These are phyloP conservation scores for Lophius americanus DNA, from an alignment of 2,797 vertebrate species.

Conservation along the genomic window DNA sequence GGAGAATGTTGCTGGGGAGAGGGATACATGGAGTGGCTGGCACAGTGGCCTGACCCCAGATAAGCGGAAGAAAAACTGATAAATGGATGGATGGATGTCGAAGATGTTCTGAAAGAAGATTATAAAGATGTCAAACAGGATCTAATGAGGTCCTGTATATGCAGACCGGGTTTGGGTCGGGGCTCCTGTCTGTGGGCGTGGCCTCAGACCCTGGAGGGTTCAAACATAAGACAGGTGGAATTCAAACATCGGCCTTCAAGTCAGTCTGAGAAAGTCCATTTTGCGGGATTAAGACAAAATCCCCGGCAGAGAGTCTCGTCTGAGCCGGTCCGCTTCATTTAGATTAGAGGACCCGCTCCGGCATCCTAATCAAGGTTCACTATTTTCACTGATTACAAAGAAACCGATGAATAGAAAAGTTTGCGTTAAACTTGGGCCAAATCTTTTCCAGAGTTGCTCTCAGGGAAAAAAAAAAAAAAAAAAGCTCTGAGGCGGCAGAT, in stretches of 20 bases:
- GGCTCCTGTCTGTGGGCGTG: too few species aligned
- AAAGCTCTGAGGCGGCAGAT: constrained; percentile 2
- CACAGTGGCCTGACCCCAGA: too few species aligned
- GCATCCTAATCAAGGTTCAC: constrained; percentile 15
- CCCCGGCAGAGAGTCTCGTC: constrained; percentile 10
- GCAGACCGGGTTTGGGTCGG: too few species aligned
- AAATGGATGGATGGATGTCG: too few species aligned
- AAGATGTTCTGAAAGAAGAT: too few species aligned
- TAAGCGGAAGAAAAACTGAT: too few species aligned
- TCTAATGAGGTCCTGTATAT: too few species aligned
- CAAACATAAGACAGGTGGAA: constrained; percentile 9
- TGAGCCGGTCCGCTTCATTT: constrained; percentile 29
- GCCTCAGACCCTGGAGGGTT: too few species aligned
- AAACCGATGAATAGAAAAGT: neutral
- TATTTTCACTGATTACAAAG: constrained; percentile 14
- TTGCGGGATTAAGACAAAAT: constrained; percentile 27
- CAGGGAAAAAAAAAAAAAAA: too few species aligned
- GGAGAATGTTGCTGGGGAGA: too few species aligned
- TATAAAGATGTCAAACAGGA: too few species aligned
- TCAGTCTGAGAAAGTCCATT: constrained; percentile 16
- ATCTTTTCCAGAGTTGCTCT: neutral
- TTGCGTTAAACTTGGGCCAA: neutral
- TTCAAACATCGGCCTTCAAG: constrained; percentile 2
- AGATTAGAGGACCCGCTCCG: constrained; percentile 22
- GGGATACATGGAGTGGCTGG: too few species aligned